Evolutionary conservation across 64 coral and sea anemone genomes (phyloP).

Genomic region (Stylophora pistillata): DNA sequence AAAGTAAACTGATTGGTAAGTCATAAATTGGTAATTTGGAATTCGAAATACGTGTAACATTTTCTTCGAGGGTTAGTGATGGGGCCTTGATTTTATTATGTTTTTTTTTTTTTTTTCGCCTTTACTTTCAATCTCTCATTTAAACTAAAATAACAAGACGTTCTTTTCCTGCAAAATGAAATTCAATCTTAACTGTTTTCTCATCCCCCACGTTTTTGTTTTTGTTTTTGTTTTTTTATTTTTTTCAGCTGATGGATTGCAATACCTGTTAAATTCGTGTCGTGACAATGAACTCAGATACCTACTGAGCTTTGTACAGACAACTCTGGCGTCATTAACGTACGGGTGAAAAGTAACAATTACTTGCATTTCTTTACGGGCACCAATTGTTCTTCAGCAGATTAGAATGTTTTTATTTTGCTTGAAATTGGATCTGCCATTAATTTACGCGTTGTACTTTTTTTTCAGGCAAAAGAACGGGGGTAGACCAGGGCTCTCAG

Average conservation of each 20-base stretch:
- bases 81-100: no score
- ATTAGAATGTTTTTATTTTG: no score
- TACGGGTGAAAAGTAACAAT: constrained; percentile 3
- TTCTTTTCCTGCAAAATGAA: no score
- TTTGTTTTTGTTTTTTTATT: background rate
- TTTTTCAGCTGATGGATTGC: constrained; percentile 75
- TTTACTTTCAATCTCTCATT: no score
- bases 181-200: no score
- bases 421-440: no score
- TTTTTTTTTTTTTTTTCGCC: no score
- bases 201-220: no score
- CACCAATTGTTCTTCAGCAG: no score
- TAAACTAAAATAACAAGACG: no score
- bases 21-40: background rate
- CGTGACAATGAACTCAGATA: constrained; percentile 81
- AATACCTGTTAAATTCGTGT: constrained; percentile 57
- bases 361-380: background rate
- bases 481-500: background rate
- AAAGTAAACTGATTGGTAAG: constrained; percentile 80
- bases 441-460: background rate
- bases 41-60: no score
- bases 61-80: no score
- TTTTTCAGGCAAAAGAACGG: background rate
- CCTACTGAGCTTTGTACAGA: constrained; percentile 74
- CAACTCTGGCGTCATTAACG: constrained; percentile 59